These are phyloP conservation scores for Cheilosia urbana DNA, from an alignment of 2,888 invertebrate species.

Conservation along the genomic window DNA sequence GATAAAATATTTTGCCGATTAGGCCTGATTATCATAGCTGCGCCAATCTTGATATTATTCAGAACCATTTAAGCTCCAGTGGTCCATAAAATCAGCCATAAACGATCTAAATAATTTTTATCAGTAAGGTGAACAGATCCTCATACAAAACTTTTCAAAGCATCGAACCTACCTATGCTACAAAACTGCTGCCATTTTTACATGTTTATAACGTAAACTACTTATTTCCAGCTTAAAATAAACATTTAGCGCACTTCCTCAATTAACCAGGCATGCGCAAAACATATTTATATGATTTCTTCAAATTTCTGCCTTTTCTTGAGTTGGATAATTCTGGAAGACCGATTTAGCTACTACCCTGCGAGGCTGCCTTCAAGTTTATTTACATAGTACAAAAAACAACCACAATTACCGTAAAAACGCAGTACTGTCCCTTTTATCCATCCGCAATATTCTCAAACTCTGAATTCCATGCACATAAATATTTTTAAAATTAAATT, in stretches of 20 bases:
- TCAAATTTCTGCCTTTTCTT: neutral
- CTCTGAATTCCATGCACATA: neutral
- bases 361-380: neutral
- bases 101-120: too few species aligned
- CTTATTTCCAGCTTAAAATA: neutral
- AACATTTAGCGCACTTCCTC: neutral
- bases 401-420: conserved; percentile 11
- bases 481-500: conserved; percentile 5
- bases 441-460: conserved; percentile 43
- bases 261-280: conserved; percentile 40
- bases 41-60: too few species aligned
- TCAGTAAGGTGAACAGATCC: too few species aligned
- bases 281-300: neutral
- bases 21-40: too few species aligned
- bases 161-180: neutral
- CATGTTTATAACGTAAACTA: neutral
- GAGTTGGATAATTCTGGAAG: conserved; percentile 7
- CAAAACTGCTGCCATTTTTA: neutral
- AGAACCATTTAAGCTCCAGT: too few species aligned
- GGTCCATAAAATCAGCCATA: too few species aligned
- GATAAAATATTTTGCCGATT: too few species aligned
- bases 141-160: too few species aligned
- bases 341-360: too few species aligned
- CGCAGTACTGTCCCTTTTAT: conserved; percentile 6
- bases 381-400: neutral